Evolutionary conservation across 2,113 vertebrate species (phyloP).

Genomic region (Microcebus lehilahytsara): DNA sequence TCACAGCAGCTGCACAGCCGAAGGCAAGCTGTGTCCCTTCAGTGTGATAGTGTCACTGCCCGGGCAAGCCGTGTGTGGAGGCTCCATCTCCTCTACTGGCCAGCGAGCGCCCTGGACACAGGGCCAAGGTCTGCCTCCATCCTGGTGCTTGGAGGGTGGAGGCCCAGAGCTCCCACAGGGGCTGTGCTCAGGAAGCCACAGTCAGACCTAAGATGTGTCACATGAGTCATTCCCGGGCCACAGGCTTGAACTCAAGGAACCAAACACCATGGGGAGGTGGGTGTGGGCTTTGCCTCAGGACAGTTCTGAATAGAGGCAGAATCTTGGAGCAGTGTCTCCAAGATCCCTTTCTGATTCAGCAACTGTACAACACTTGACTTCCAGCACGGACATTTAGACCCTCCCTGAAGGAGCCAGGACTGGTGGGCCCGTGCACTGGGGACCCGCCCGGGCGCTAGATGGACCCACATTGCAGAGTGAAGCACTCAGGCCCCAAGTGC

Average conservation of each 20-base stretch:
- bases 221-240: rapidly evolving
- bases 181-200: background rate
- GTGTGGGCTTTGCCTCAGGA: background rate
- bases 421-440: background rate
- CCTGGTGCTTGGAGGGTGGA: background rate
- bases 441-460: background rate
- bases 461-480: background rate
- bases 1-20: background rate
- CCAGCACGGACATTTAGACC: background rate
- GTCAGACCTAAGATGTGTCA: background rate
- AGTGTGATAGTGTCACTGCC: background rate
- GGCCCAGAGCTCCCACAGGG: too few relatives aligned
- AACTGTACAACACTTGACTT: background rate
- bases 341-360: background rate
- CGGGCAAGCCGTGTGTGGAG: too few relatives aligned
- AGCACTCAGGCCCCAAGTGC: background rate
- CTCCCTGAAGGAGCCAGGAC: background rate
- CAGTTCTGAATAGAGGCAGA: background rate
- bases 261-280: background rate
- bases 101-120: rapidly evolving
- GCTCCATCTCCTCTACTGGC: background rate
- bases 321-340: background rate
- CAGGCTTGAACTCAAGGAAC: background rate
- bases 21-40: background rate
- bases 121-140: background rate